Base-by-base conservation (phyloP, 2,888 invertebrate genomes). In the Embidobia sp. region DNA sequence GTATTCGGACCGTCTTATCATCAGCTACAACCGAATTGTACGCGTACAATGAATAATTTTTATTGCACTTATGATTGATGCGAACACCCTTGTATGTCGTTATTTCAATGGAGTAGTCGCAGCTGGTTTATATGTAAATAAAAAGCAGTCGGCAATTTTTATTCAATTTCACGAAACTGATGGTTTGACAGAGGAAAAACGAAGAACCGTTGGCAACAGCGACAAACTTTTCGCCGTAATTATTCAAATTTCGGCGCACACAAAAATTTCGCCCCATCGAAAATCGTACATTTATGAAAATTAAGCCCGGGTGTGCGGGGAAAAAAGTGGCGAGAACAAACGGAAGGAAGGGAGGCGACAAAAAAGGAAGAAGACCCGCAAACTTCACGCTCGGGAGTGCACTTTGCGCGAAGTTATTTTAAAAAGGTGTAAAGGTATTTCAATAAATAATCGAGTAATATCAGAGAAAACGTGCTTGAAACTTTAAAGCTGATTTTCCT, bases 21-120 rank as follows among this genome's bases (percentile, higher is more conserved):
- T 73, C 64, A 66, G 44, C 57, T 51, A 66, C 57, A 59, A 51
- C 51, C 42, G 55, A 57, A 66, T 64, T 35, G 64, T 44, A 44
- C 40, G 29, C 29, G 26, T 46, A 46, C 40, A 57, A 66, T 66
- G 66, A 74, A 66, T 74, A 66, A 74, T 66, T 74, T 74, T 67
- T 67, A 74, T 74, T 67, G 66, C 74, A n/a, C 59, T 57, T 61
- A 74, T 66, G 59, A 74, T 74, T 66, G 66, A 74, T 73, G 73
- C 57, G 53, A 49, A 64, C 57, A 49, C 29, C 29, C 59, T 66
- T 51, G 64, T 42, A 59, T 26, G 59, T 66, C 61, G 59, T 73
- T 73, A 66, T 33, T 64, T 59, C 51, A 64, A 64, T 61, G 40
- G 31, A 63, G 33, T 40, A 64, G 33, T 51, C 48, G 42, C 63